Evolutionary conservation across 2,113 vertebrate genomes (phyloP), one percentile per base, ranked within the genome.

Genomic region (Engraulis encrasicolus): DNA sequence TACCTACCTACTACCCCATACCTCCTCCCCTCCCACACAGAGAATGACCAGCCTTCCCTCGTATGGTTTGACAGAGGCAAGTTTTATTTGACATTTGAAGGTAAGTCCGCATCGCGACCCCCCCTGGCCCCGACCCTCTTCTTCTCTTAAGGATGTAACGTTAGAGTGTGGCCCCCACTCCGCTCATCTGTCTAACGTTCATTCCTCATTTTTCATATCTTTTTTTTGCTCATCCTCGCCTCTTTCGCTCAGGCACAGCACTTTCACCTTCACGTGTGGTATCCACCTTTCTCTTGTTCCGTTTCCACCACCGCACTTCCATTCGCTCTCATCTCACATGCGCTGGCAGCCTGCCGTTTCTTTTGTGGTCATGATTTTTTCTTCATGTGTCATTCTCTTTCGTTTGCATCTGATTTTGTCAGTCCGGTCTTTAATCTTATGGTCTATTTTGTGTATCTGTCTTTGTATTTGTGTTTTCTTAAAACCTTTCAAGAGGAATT

Each of bases 51-150:
- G 97, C 98, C 98, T 95, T 99, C 98, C 96, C 97, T 99, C 97
- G 98, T 99, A 95, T 99, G 98, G 98, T 99, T 99, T 99, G 98
- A 99, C 98, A 97, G 98, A 99, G 98, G 98, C 96, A 99, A 99
- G 96, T 99, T 99, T 99, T 99, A 99, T 99, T 99, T 99, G 97
- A 99, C 98, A 93, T 99, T 99, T 94, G 98, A 99, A 99, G 98
- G 98, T 99, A 99, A 99, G 98, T 99, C 94, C 80, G 82, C 80
- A 92, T 92, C 90, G 95, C 93, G 88, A n/a, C 58, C 87, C 91
- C 86, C 40, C 9, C 40, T 45, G n/a, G n/a, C n/a, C 40, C 40
- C 40, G 40, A 3, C 40, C 40, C 40, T n/a, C n/a, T n/a, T n/a
- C n/a, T n/a, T n/a, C n/a, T n/a, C n/a, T 45, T 84, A 88, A 91